Percentiles rank a stretch among this genome's conserved stretches.
These are phyloP conservation scores for Pelodiscus sinensis DNA, from an alignment of 2,113 vertebrate genomes.

Conservation along the genomic window DNA sequence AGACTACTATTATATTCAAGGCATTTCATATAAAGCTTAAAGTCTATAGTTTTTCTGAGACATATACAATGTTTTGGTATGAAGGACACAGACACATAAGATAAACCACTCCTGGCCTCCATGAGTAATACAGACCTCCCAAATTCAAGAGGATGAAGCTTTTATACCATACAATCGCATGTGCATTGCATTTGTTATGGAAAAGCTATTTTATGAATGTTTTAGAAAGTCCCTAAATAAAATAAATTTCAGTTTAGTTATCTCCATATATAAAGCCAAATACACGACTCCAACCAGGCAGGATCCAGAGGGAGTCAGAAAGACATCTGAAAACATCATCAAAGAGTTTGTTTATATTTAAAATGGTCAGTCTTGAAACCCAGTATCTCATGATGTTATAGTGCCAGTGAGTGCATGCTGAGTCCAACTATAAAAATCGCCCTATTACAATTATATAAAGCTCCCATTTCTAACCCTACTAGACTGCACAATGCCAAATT, in stretches of 20 bases:
- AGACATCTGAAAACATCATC: not conserved
- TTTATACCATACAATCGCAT: not conserved
- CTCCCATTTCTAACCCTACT: not conserved
- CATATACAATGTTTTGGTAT: not conserved
- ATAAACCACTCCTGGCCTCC: not conserved
- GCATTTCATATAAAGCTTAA: not conserved
- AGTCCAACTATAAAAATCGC: not conserved
- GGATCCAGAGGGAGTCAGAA: not conserved
- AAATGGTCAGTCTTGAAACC: not conserved
- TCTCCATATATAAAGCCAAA: not conserved
- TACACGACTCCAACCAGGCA: fast-evolving
- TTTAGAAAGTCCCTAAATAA: not conserved
- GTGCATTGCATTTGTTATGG: not conserved
- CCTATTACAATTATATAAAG: not conserved
- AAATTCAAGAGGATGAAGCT: not conserved
- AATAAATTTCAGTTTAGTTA: not conserved
- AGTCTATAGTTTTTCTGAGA: not conserved
- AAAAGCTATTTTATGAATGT: not conserved
- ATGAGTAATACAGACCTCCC: not conserved
- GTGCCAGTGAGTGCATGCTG: fast-evolving
- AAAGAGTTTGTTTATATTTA: not conserved
- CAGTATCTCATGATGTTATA: not conserved
- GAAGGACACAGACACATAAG: not conserved
- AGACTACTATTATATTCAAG: not conserved
- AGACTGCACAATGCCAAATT: not conserved